Evolutionary conservation across 92 coral and sea anemone species (phyloP), one percentile per base, ranked within the genome.

Genomic region (Bergia sp.): DNA sequence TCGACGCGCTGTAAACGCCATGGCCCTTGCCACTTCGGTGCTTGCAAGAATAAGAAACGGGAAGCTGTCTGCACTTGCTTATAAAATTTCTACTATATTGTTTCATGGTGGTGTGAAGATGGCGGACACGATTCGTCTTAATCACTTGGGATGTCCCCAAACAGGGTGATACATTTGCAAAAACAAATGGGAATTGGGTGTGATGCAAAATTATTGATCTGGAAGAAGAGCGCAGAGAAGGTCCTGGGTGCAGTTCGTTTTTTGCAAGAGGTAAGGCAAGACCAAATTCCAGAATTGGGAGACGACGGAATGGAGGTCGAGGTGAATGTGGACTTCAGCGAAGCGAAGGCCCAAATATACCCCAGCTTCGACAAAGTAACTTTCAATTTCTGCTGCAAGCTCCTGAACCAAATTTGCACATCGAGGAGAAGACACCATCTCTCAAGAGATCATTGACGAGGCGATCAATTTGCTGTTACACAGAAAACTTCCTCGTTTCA

Each of bases 101-200:
- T 86, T 86, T 74, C 75, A 86, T 38, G 64, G 82, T 75, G 89
- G 89, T 47, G 44, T 80, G 41, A 8, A 23, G 73, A 86, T 80
- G 36, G 42, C 36, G 29, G 89, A 86, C 89, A 86, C 80, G 73
- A 71, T 74, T 80, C 74, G 82, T 58, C 88, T 84, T 6, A 84
- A 84, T 36, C 79, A 53, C 66, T 37, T 84, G 9, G 88, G 88
- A 66, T 86, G 89, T 86, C 89, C 81, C 89, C 89, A 73, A 80
- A 39, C 38, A 71, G 72, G 12, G 23, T 73, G 29, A 81, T 86
- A 0, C 50, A 73, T 36, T 81, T 86, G 44, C 89, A 73, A 45
- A 86, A 86, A 44, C 23, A 86, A 66, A 86, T 86, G 82, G 89
- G 89, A 3, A 73, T 73, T 69, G 50, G 72, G 77, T 73, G 71